Base-by-base conservation (phyloP, 2,113 vertebrate species). In the Dicaeum eximium region DNA sequence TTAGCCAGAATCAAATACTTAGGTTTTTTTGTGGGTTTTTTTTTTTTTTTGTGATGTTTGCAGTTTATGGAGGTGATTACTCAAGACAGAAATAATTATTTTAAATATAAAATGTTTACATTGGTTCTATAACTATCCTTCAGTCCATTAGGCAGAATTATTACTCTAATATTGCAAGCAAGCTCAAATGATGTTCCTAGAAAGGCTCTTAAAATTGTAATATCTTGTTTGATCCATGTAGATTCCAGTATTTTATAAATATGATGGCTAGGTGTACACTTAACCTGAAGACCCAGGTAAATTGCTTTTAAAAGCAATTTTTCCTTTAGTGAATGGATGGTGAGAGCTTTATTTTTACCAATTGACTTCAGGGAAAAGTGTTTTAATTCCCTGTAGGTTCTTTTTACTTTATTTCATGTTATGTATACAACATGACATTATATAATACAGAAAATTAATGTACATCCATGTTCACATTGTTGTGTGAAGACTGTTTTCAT, bases 1-100 rank as follows among this genome's bases (percentile, higher is more conserved):
- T 25, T 70, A n/a, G 17, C 30, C 31, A 53, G n/a, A 78, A 69
- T 77, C 23, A 77, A 67, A 61, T 33, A 21, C 16, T 65, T 80
- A 1, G n/a, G n/a, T n/a, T n/a, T n/a, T n/a, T 8, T 51, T 42
- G 15, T 13, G 0, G 6, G 11, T 18, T 37, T 47, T 17, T 60
- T 60, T 35, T 60, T n/a, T 50, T 79, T 83, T 42, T 45, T 3
- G 22, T 81, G 21, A 19, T 0, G 1, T 22, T 74, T 60, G 4
- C 58, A n/a, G 33, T 80, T 86, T 75, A n/a, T 80, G 40, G 48
- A 77, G 38, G 17, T 42, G 15, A 58, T 75, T 56, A 48, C 9
- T 69, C 23, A 53, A 21, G 56, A 58, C 30, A 73, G 42, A 72
- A 81, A 54, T 51, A 40, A 13, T 61, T 21, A 30, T 75, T 69